Base-by-base conservation (phyloP, 2,888 invertebrate genomes). In the Microctonus aethiopoides region DNA sequence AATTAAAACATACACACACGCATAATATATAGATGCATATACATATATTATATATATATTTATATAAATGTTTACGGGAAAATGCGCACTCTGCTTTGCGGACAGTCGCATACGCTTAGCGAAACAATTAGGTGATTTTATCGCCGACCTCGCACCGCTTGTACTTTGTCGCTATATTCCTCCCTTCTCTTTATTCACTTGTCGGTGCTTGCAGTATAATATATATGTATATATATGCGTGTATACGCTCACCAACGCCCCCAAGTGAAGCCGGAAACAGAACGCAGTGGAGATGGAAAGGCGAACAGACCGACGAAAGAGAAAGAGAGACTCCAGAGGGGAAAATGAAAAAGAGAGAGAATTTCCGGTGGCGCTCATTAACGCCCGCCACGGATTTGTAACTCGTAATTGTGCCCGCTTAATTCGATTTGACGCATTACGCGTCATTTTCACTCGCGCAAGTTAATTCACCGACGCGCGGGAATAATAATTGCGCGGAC, bases 111-210 rank as follows among this genome's bases (percentile, higher is more conserved):
- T 84, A 85, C 86, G 85, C 84, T 86, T 86, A 86, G 84, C 81
- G 81, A 85, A 85, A 86, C 86, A 86, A 86, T 86, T 86, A 85
- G 82, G 80, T 81, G 86, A 86, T 86, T 84, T 86, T 86, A 86
- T 86, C 86, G 80, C 78, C 16, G 71, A 64, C 70, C 69, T 65
- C 73, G 71, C 69, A 72, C 68, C 64, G 71, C 61, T 62, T 79
- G 78, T 80, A 77, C 79, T 83, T 76, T 81, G 83, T 83, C 83
- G 81, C 76, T 83, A 80, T 80, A 75, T 63, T 72, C 5, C 16
- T 4, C n/a, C 46, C 46, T 16, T 46, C 16, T n/a, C 46, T 16
- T 46, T 16, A 46, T 46, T 16, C 46, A 16, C 16, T 46, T n/a
- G 46, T 46, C 46, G 16, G 46, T 46, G 16, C 16, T 46, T n/a